phyloP scores from a whole-genome alignment of 2,797 vertebrate species.

The Sparidentex hasta region DNA sequence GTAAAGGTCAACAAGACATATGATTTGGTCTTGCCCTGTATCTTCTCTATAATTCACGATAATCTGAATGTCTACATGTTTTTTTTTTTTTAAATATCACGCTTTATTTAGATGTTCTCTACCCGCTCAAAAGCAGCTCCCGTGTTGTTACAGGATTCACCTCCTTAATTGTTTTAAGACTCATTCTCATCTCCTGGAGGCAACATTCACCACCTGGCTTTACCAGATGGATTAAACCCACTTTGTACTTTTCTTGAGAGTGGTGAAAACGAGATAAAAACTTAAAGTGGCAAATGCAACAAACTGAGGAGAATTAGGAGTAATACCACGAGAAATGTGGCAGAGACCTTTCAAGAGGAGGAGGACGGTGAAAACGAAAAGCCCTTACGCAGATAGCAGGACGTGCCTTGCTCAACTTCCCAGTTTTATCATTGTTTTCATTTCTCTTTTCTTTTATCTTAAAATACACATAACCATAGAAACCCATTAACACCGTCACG shows the following conservation, averaged over 20 bases:
- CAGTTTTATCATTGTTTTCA: slow-evolving; percentile 7
- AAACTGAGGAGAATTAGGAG: slow-evolving; percentile 14
- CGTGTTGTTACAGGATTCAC: slow-evolving; percentile 48
- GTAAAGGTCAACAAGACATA: slow-evolving; percentile 13
- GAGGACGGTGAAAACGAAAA: slow-evolving; percentile 19
- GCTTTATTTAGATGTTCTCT: slow-evolving; percentile 35
- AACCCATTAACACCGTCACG: background rate
- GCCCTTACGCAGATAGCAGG: background rate
- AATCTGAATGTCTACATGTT: slow-evolving; percentile 4
- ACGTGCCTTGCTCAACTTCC: slow-evolving; percentile 9
- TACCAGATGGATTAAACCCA: slow-evolving; percentile 53
- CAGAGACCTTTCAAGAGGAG: slow-evolving; percentile 1
- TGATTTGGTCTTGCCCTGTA: background rate
- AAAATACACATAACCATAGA: slow-evolving; percentile 3
- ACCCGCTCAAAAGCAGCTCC: slow-evolving; percentile 26
- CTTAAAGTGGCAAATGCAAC: slow-evolving; percentile 7
- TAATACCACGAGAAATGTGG: background rate
- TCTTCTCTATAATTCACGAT: slow-evolving; percentile 2
- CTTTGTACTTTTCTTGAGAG: slow-evolving; percentile 32
- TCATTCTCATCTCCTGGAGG: slow-evolving; percentile 48
- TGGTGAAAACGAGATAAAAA: slow-evolving; percentile 10
- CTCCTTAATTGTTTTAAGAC: slow-evolving; percentile 49
- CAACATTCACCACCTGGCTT: slow-evolving; percentile 43
- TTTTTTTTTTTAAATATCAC: slow-evolving; percentile 2
- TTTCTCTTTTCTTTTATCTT: slow-evolving; percentile 7